Base-by-base conservation (phyloP, 2,113 vertebrate species). In the Cyanoramphus novaezelandiae region DNA sequence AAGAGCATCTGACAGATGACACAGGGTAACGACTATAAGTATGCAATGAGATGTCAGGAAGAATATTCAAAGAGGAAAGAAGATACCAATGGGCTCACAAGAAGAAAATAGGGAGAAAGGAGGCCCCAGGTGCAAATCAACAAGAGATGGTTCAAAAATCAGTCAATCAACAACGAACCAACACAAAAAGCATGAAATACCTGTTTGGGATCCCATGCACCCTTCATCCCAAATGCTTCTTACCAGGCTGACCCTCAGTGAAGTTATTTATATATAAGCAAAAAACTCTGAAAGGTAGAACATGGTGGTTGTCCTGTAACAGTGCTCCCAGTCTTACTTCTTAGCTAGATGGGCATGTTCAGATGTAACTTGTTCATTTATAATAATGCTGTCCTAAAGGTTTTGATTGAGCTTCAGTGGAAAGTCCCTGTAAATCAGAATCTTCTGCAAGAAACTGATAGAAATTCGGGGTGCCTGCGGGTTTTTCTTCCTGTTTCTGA, bases 51-150 rank as follows among this genome's bases (percentile, higher is more conserved):
- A 68, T 53, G 41, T 76, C 47, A 83, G 14, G 37, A 90, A 82
- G 41, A 93, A 77, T 87, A 90, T 25, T 90, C 31, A 69, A 75
- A 55, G 43, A 74, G 33, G 10, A 82, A 91, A 90, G 33, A 87
- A 83, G 47, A 23, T 31, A 50, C n/a, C 28, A 70, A 49, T 4
- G 31, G 52, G 9, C 18, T 81, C 60, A 74, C 16, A 67, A 72
- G 41, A 67, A 87, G 24, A n/a, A 84, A 81, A 77, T 3, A 2
- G 17, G 24, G 64, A 37, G 8, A 89, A 81, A 70, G 7, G 25
- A 69, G 47, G 6, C 4, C 29, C 23, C 1, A 1, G 19, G 28
- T n/a, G 33, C 49, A 84, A 60, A 77, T 0, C 2, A 2, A 43
- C 33, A 41, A 11, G 12, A 72, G 9, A 41, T 18, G 3, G 39